Evolutionary conservation across 2,797 vertebrate species (phyloP), one percentile per base, ranked within the genome.

Genomic region (Acrocephalus scirpaceus): DNA sequence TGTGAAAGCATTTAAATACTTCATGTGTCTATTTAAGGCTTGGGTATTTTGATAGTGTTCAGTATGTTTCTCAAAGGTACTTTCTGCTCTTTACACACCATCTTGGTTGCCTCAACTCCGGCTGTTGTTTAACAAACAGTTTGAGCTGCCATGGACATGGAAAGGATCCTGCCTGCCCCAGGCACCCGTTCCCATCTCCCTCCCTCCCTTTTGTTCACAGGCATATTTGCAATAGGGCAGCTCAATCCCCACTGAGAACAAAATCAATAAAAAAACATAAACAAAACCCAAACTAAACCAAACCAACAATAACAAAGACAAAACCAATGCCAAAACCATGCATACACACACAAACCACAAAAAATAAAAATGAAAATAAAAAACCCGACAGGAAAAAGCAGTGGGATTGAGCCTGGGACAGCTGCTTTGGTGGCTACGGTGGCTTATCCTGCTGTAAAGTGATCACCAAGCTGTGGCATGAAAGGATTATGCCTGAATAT

Each of bases 1-100:
- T 95, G 90, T 95, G 96, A 95, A 97, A 92, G 83, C 93, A 94
- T 96, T 96, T 96, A 95, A 94, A 96, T 91, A 76, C 92, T 85
- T 96, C 93, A 93, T 95, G 93, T 95, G 90, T 90, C 86, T 95
- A 19, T 90, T 94, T 95, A 70, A 85, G 86, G 62, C 88, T 93
- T 70, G 93, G 80, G 83, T 84, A 91, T 94, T 92, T 97, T 89
- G 92, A 74, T 96, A 87, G 90, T 77, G 65, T 85, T 96, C 88
- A 92, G 94, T 93, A 79, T 93, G 93, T 95, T 92, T 95, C 83
- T 90, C 13, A 20, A 82, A 96, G 92, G 92, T 97, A 94, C 82
- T 96, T 90, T 93, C 88, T 93, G 85, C 91, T 93, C 92, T 95
- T 93, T 92, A 95, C 82, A 92, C 94, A 96, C 93, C 96, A 96